Evolutionary conservation across 2,888 invertebrate genomes (phyloP).

Genomic region (Alsophila aescularia): DNA sequence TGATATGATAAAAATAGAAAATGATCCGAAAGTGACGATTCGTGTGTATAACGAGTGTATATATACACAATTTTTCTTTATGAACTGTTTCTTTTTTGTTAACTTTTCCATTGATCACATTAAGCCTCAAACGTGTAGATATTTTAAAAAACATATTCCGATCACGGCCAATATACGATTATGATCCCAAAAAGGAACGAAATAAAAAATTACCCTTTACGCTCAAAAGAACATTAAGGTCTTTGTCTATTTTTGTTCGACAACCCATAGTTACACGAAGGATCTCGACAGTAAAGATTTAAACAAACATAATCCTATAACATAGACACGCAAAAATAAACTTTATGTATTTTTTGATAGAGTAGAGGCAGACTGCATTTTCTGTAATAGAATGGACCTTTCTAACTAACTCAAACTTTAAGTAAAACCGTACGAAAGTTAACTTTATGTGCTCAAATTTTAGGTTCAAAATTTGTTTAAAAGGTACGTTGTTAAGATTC

Average conservation of each 20-base stretch:
- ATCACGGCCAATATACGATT: constrained; percentile 39
- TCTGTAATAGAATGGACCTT: constrained; percentile 44
- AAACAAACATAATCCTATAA: constrained; percentile 43
- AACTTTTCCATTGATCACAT: not conserved
- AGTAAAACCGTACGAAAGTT: constrained; percentile 33
- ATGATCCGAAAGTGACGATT: too few species aligned
- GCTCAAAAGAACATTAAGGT: constrained; percentile 72
- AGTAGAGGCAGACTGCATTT: constrained; percentile 25
- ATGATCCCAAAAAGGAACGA: constrained; percentile 38
- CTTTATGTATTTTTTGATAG: constrained; percentile 16
- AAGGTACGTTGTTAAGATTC: constrained; percentile 45
- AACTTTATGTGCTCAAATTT: constrained; percentile 25
- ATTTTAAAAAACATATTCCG: constrained; percentile 41
- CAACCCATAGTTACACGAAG: constrained; percentile 72
- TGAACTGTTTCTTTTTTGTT: too few species aligned
- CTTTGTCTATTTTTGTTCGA: constrained; percentile 75
- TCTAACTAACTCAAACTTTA: constrained; percentile 39
- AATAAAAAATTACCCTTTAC: constrained; percentile 53
- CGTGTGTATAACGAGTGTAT: too few species aligned
- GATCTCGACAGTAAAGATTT: constrained; percentile 67
- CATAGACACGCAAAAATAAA: not conserved
- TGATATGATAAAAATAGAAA: too few species aligned
- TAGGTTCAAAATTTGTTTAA: constrained; percentile 35
- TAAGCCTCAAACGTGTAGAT: constrained; percentile 3
- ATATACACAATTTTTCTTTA: too few species aligned